Conservation (phyloP, 2,113 vertebrate genomes). For the Spea multiplicata region DNA sequence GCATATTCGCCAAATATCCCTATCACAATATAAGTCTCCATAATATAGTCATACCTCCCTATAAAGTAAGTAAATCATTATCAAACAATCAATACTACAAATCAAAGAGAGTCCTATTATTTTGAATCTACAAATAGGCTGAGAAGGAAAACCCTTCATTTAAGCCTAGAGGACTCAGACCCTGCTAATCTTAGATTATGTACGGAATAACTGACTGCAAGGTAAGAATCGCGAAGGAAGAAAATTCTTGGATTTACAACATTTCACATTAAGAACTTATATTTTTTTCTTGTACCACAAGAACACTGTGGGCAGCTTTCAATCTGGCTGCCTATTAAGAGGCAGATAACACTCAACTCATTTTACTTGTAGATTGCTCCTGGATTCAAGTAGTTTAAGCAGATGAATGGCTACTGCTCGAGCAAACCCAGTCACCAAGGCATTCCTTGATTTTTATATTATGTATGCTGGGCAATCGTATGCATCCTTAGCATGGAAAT, state of each 20-base stretch:
- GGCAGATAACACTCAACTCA: constrained; percentile 44
- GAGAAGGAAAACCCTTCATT: no score
- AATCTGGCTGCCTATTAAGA: constrained; percentile 44
- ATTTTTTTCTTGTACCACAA: constrained; percentile 29
- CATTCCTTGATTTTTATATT: constrained; percentile 44
- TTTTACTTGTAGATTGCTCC: constrained; percentile 45
- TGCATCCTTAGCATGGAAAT: constrained; percentile 48
- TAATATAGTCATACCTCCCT: no score
- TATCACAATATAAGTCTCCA: no score
- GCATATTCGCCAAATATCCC: no score
- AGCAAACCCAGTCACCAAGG: constrained; percentile 36
- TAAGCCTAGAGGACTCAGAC: no score
- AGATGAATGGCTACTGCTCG: constrained; percentile 46
- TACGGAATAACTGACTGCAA: background rate
- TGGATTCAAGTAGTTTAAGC: constrained; percentile 41
- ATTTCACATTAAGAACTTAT: constrained; percentile 35
- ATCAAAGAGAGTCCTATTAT: no score
- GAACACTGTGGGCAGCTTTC: constrained; percentile 30
- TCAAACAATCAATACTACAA: no score
- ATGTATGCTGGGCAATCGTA: constrained; percentile 40
- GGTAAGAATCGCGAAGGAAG: background rate
- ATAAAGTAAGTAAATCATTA: no score
- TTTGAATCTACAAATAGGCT: no score
- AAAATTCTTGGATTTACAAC: constrained; percentile 19
- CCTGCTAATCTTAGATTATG: constrained; percentile 24